A percentile compares a stretch with the other conserved stretches of the same genome.
Evolutionary conservation across 2,797 vertebrate genomes (phyloP).

Genomic region (Rhyacichthys aspro): DNA sequence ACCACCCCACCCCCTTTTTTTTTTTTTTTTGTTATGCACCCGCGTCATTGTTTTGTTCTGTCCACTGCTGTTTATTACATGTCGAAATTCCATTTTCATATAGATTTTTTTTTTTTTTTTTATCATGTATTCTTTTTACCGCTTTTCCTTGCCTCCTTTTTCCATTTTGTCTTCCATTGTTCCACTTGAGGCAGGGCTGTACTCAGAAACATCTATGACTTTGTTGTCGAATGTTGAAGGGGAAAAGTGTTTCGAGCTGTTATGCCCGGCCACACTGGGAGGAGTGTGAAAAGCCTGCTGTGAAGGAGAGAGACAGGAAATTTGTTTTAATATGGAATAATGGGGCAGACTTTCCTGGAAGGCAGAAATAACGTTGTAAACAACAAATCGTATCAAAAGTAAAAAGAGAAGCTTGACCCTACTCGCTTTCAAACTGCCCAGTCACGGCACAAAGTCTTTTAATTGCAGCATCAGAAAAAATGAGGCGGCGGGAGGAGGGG

Average conservation of each 20-base stretch:
- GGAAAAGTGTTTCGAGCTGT: slow-evolving; percentile 7
- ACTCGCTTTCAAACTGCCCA: not conserved
- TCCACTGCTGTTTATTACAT: slow-evolving; percentile 27
- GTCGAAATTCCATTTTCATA: not conserved
- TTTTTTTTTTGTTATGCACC: slow-evolving; percentile 57
- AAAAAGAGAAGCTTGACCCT: not conserved
- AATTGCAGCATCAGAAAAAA: slow-evolving; percentile 6
- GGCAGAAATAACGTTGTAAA: slow-evolving; percentile 8
- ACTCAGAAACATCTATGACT: slow-evolving; percentile 3
- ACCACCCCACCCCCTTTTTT: slow-evolving; percentile 42
- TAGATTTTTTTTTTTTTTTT: slow-evolving; percentile 1
- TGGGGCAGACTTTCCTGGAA: slow-evolving; percentile 5
- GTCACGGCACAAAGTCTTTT: not conserved
- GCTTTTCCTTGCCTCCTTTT: not conserved
- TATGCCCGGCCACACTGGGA: not conserved
- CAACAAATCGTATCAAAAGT: not conserved
- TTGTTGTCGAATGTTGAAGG: not conserved
- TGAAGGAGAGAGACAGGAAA: slow-evolving; percentile 12
- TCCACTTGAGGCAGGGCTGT: not conserved
- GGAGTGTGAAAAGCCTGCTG: slow-evolving; percentile 10
- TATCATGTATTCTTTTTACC: slow-evolving; percentile 1
- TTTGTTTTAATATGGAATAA: slow-evolving; percentile 19
- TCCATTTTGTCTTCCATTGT: not conserved
- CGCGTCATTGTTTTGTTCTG: slow-evolving; percentile 33
- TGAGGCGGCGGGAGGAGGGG: not conserved